Evolutionary conservation across 2,888 invertebrate genomes (phyloP).

Genomic region (Oasisia sp.): DNA sequence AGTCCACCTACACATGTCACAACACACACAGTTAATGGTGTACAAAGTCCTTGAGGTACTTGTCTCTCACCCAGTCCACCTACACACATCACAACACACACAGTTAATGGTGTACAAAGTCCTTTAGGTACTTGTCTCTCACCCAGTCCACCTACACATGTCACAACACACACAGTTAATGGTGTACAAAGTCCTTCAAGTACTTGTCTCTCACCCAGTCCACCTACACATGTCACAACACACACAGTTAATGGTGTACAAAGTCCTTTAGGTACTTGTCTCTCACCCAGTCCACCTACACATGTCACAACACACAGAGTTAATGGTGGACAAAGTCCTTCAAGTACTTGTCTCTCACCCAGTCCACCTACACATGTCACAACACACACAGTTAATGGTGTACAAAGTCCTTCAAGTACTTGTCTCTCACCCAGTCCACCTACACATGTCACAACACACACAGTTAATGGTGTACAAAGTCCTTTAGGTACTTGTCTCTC

Average conservation of each 20-base stretch:
- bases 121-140: slow-evolving; percentile 39
- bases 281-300: slow-evolving; percentile 30
- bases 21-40: slow-evolving; percentile 36
- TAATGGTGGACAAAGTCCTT: not conserved
- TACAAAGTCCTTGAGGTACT: slow-evolving; percentile 44
- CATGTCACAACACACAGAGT: not conserved
- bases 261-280: not conserved
- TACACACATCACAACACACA: slow-evolving; percentile 3
- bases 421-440: slow-evolving; percentile 30
- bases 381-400: slow-evolving; percentile 36
- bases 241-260: not conserved
- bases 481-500: slow-evolving; percentile 39
- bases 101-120: slow-evolving; percentile 42
- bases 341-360: not conserved
- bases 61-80: slow-evolving; percentile 30
- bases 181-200: not conserved
- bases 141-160: slow-evolving; percentile 30
- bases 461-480: slow-evolving; percentile 42
- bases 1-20: slow-evolving; percentile 22
- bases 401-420: slow-evolving; percentile 44
- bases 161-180: not conserved
- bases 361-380: slow-evolving; percentile 22
- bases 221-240: slow-evolving; percentile 22
- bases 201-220: not conserved
- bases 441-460: slow-evolving; percentile 12